These are phyloP conservation scores for Agonum fuliginosum DNA, from an alignment of 2,888 invertebrate genomes.

Conservation along the genomic window DNA sequence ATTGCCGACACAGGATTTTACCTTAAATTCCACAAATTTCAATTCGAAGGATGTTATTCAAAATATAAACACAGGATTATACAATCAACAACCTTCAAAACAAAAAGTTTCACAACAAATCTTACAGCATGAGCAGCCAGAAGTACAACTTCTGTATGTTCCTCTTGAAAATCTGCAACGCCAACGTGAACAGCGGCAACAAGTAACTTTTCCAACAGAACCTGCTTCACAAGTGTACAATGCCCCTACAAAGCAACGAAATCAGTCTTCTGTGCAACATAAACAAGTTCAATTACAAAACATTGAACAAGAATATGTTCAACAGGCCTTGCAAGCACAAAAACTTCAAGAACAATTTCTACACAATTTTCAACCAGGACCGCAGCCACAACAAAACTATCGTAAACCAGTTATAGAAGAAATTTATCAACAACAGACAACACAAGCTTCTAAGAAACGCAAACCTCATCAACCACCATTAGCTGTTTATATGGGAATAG, in stretches of 20 bases:
- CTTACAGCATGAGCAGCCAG: slow-evolving; percentile 71
- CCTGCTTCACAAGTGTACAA: slow-evolving; percentile 64
- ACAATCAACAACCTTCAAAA: slow-evolving; percentile 25
- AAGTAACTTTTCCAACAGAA: slow-evolving; percentile 61
- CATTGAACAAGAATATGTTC: slow-evolving; percentile 71
- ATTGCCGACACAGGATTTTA: slow-evolving; percentile 63
- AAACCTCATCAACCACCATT: slow-evolving; percentile 90
- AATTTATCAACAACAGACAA: slow-evolving; percentile 71
- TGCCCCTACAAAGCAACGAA: slow-evolving; percentile 48
- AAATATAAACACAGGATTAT: slow-evolving; percentile 46
- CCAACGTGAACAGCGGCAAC: slow-evolving; percentile 67
- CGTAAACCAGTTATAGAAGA: slow-evolving; percentile 62
- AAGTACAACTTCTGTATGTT: slow-evolving; percentile 87
- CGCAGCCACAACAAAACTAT: slow-evolving; percentile 65
- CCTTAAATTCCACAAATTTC: slow-evolving; percentile 30
- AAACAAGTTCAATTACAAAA: slow-evolving; percentile 66
- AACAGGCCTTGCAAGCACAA: slow-evolving; percentile 71
- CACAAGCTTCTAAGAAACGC: slow-evolving; percentile 75
- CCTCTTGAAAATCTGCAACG: slow-evolving; percentile 84
- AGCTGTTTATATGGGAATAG: slow-evolving; percentile 84
- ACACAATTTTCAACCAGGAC: slow-evolving; percentile 58
- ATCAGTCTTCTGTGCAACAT: slow-evolving; percentile 56
- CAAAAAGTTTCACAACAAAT: slow-evolving; percentile 12
- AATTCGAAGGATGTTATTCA: slow-evolving; percentile 36
- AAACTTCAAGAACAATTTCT: slow-evolving; percentile 68